Evolutionary conservation across 2,797 vertebrate genomes (phyloP), one percentile per base, ranked within the genome.

Genomic region (Myotis daubentonii): DNA sequence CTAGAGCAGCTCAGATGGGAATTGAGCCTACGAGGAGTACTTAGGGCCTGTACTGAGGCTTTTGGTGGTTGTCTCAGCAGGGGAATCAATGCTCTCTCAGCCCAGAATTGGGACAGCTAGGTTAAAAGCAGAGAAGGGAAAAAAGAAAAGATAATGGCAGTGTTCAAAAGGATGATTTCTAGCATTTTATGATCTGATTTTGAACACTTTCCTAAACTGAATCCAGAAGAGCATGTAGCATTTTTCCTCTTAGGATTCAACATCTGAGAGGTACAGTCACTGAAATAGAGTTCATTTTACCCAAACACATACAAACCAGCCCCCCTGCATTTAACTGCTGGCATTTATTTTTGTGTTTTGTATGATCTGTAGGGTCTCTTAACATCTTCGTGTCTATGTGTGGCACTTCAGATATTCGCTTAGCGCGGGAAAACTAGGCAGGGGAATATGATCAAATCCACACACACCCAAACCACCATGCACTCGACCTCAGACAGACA

Each of bases 101-200:
- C 19, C 13, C n/a, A 22, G 44, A 62, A 36, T 70, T 88, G 70
- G 44, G 41, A 41, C 20, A 41, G 19, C 65, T 75, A 51, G 55
- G 49, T 79, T 53, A 55, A 72, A 90, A 91, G 79, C 80, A 84
- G 68, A 82, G 53, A 55, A 36, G 79, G 72, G 70, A 55, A 66
- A 51, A 53, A 68, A 53, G 38, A 71, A 74, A 86, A 65, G 25
- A 57, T 33, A 81, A 81, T 3, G n/a, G 28, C 30, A 79, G 41
- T 71, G 22, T 75, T 82, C 9, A 49, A 6, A 91, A 68, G 57
- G 51, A 38, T 6, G 2, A n/a, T 53, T 47, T 57, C 36, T 66
- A 36, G 41, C 51, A 38, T 75, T 87, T 93, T 92, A 38, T 76
- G 5, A 60, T 92, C 60, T 75, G 91, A 65, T 89, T 94, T 96